phyloP scores from a whole-genome alignment of 2,113 vertebrate species.

The Oophaga pumilio region DNA sequence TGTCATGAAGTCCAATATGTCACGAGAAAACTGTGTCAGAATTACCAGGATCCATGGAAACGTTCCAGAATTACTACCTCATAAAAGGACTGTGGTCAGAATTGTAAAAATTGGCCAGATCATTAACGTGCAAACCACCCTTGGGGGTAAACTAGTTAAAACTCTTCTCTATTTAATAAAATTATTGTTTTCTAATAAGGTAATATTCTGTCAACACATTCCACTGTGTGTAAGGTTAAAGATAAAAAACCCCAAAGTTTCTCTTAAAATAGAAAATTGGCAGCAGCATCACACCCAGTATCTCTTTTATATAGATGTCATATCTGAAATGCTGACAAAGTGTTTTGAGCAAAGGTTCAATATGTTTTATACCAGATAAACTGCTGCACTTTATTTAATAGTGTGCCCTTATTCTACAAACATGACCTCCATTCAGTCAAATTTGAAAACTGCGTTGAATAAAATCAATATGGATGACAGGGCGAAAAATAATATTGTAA shows the following conservation, averaged over 20 bases:
- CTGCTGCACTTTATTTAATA: constrained; percentile 22
- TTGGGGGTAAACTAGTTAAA: too few species aligned
- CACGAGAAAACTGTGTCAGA: too few species aligned
- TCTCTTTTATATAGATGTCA: not conserved
- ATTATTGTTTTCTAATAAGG: too few species aligned
- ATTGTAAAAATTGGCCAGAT: too few species aligned
- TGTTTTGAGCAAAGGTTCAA: constrained; percentile 4
- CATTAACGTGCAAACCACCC: too few species aligned
- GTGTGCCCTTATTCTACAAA: constrained; percentile 20
- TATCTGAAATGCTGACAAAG: not conserved
- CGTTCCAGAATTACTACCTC: too few species aligned
- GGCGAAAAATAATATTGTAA: constrained; percentile 29
- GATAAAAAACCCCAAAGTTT: not conserved
- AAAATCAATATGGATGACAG: constrained; percentile 29
- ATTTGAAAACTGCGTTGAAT: constrained; percentile 13
- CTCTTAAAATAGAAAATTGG: not conserved
- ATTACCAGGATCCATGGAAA: too few species aligned
- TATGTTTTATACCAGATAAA: constrained; percentile 17
- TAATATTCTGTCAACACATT: not conserved
- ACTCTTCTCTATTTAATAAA: too few species aligned
- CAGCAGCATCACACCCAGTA: not conserved
- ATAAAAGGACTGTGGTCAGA: too few species aligned
- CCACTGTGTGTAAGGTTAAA: not conserved
- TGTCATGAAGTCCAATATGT: too few species aligned
- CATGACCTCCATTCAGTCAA: constrained; percentile 26